phyloP scores from a whole-genome alignment of 1,140 invertebrate species.

The Cotesia typhae region DNA sequence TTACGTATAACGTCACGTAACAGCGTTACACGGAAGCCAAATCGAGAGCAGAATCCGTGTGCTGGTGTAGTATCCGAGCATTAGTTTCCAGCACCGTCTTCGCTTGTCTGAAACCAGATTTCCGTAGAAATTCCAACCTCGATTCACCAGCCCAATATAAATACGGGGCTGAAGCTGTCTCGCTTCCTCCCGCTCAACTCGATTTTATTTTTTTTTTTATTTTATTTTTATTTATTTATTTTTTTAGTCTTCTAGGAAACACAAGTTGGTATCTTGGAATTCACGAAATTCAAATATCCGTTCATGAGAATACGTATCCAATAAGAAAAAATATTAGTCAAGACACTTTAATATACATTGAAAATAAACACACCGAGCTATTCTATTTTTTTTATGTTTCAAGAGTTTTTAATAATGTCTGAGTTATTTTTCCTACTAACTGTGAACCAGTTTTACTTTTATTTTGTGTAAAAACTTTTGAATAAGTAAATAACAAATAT shows the following conservation, averaged over 20 bases:
- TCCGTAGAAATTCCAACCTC: constrained; percentile 54
- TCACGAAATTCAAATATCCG: constrained; percentile 52
- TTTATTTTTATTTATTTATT: constrained; percentile 26
- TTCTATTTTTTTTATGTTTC: constrained; percentile 6
- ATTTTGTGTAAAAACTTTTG: too few species aligned
- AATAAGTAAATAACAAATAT: too few species aligned
- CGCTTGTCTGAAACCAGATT: constrained; percentile 50
- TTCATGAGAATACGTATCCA: constrained; percentile 21
- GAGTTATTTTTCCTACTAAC: too few species aligned
- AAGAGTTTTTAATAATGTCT: too few species aligned
- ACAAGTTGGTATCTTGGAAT: constrained; percentile 44
- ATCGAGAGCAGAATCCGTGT: constrained; percentile 19
- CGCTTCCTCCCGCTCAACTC: constrained; percentile 19
- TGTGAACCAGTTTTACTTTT: too few species aligned
- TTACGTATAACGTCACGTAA: constrained; percentile 37
- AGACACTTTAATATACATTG: constrained; percentile 35
- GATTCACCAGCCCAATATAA: constrained; percentile 55
- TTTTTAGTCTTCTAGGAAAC: constrained; percentile 12
- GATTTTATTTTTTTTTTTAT: background rate
- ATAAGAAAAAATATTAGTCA: constrained; percentile 31
- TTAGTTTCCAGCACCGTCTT: constrained; percentile 49
- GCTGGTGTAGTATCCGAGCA: constrained; percentile 29
- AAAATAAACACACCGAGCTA: constrained; percentile 4
- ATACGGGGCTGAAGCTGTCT: constrained; percentile 39
- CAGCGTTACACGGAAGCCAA: constrained; percentile 28